Evolutionary conservation across 2,113 vertebrate genomes (phyloP).

Genomic region (Arizona elegans): DNA sequence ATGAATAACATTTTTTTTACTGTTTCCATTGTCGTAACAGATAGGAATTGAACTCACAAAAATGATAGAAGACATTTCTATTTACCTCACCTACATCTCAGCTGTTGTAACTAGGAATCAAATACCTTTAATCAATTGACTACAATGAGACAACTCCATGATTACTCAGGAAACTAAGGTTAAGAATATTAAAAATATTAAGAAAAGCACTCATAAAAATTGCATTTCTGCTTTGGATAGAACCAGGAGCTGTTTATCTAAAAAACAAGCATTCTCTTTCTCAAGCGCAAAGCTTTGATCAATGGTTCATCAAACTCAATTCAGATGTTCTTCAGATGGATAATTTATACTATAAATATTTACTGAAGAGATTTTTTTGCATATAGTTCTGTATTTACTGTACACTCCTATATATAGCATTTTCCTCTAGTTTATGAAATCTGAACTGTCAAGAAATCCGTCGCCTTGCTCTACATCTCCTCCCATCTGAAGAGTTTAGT

Average conservation of each 20-base stretch:
- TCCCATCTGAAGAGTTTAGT: background rate
- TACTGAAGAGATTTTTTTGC: background rate
- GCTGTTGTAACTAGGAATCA: background rate
- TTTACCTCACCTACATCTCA: background rate
- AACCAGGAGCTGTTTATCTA: background rate
- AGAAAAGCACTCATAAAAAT: background rate
- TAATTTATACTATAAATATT: background rate
- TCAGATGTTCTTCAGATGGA: background rate
- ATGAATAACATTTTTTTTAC: background rate
- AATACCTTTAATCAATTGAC: background rate
- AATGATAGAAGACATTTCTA: background rate
- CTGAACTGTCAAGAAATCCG: background rate
- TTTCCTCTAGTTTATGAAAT: background rate
- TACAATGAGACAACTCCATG: background rate
- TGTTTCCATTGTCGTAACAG: background rate
- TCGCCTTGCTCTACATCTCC: no score
- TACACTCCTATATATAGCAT: no score
- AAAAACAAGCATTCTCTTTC: background rate
- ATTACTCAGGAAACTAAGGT: background rate
- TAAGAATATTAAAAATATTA: background rate
- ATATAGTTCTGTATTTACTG: background rate
- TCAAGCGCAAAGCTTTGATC: background rate
- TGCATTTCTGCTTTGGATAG: background rate
- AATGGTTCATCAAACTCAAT: background rate
- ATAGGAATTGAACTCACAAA: background rate